These are phyloP conservation scores for Ceraclea dissimilis DNA, from an alignment of 2,888 invertebrate species.

Conservation along the genomic window DNA sequence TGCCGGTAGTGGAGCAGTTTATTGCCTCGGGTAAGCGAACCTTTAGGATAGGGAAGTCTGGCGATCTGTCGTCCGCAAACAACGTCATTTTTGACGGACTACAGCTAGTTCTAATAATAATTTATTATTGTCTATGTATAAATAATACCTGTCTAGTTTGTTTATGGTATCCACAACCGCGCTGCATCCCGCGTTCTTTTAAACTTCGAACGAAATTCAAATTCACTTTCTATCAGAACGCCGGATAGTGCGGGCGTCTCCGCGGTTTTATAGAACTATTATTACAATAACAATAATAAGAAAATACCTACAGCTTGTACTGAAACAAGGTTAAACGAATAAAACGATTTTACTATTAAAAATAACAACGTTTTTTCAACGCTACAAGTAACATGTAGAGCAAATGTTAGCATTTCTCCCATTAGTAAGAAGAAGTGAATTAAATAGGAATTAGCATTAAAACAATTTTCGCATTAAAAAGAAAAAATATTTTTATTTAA, in stretches of 20 bases:
- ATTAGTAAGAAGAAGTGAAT: background rate
- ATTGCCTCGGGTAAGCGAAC: too few species aligned
- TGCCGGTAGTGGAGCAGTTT: too few species aligned
- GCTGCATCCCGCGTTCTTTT: background rate
- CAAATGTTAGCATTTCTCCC: background rate
- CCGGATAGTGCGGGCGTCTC: background rate
- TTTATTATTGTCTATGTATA: too few species aligned
- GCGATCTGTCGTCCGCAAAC: too few species aligned
- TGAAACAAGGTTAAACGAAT: background rate
- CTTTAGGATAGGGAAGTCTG: too few species aligned
- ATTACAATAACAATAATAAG: background rate
- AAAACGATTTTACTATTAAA: background rate
- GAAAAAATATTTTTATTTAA: too few species aligned
- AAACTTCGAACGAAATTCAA: background rate
- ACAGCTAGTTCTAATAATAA: too few species aligned
- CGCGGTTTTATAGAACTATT: background rate
- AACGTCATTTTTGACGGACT: too few species aligned
- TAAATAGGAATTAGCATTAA: too few species aligned
- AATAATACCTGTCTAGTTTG: too few species aligned
- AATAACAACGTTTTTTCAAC: background rate
- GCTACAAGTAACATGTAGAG: background rate
- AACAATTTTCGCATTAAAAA: too few species aligned
- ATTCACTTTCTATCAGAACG: background rate
- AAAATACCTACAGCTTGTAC: background rate
- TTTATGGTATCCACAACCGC: too few species aligned